Evolutionary conservation across 2,797 vertebrate genomes (phyloP), one percentile per base, ranked within the genome.

Genomic region (Gallinago stenura): DNA sequence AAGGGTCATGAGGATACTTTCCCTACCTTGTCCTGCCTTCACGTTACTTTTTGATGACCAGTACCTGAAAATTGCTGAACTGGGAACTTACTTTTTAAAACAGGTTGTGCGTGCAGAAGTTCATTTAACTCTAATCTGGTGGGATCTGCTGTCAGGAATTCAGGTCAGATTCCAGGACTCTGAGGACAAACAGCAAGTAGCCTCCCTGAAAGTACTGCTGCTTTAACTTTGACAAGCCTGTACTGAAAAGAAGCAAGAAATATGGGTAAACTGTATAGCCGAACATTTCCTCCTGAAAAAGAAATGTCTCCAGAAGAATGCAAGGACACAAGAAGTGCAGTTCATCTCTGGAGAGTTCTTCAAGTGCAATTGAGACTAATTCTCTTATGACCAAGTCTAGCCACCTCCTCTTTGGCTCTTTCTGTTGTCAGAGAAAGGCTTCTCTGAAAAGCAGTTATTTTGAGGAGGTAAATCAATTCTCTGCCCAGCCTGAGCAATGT

Each of bases 101-200:
- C 28, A 57, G 30, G 6, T 24, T 90, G 88, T 88, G 50, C 69
- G 37, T 90, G 10, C 28, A 21, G 39, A 79, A 62, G 20, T 82
- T 77, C 25, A 53, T 77, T 79, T 72, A 26, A 9, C 24, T 84
- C 50, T 58, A 48, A 43, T 73, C 20, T 70, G 53, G 15, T 71
- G 68, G 15, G 60, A 54, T 93, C 53, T 61, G 26, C 45, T 86
- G 10, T 83, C 57, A 86, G 65, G 61, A 86, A 83, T 94, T 93
- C 81, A 89, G 61, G 64, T 65, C 54, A 57, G 60, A 62, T 57
- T 76, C 57, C 53, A 62, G 1, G 30, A 54, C 37, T 72, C 28
- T 0, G 8, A 89, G 78, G 78, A 35, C 62, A 71, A 77, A 31
- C 30, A 87, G 64, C 62, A 87, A 77, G 37, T 28, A 60, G 24